Conservation (phyloP, 2,888 invertebrate species). For the Geophilus truncorum region DNA sequence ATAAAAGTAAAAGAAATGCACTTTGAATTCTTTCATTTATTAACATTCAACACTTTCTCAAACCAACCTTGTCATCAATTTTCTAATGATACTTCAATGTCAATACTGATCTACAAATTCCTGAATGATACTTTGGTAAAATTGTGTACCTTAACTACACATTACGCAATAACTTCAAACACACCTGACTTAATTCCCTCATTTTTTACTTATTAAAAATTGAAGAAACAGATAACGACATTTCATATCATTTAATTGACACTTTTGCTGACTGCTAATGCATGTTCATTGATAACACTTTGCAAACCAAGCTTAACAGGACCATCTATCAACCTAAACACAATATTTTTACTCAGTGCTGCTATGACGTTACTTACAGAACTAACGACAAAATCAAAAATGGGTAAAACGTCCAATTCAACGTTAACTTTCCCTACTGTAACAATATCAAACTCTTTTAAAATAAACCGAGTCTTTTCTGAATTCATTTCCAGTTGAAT, state of each 20-base stretch:
- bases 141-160: too few species aligned
- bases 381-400: not conserved
- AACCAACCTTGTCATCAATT: too few species aligned
- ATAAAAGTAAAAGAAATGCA: too few species aligned
- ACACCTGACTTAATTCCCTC: not conserved
- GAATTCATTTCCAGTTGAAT: not conserved
- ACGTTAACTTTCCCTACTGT: not conserved
- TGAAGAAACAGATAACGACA: not conserved
- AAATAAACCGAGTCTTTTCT: not conserved
- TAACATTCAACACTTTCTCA: too few species aligned
- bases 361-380: not conserved
- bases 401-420: not conserved
- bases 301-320: not conserved
- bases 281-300: not conserved
- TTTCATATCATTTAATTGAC: not conserved
- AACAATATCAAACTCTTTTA: not conserved
- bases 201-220: not conserved
- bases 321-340: not conserved
- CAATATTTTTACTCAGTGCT: not conserved
- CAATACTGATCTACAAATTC: too few species aligned
- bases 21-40: too few species aligned
- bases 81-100: too few species aligned
- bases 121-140: too few species aligned
- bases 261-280: constrained; percentile 1
- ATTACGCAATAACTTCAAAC: too few species aligned